Evolutionary conservation across 2,113 vertebrate species (phyloP).

Genomic region (Meriones unguiculatus): DNA sequence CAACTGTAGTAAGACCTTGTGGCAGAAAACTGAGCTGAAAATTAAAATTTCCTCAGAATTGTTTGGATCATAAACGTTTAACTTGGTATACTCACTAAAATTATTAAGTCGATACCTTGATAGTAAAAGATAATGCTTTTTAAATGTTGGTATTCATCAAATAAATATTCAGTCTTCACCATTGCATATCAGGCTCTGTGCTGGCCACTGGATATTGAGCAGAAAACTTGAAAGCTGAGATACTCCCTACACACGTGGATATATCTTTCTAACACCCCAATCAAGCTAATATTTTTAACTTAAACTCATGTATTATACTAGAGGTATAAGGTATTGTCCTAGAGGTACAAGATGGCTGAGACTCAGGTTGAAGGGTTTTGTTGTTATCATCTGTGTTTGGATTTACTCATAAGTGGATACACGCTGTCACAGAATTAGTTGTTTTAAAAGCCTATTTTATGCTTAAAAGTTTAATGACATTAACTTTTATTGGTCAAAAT

Average conservation of each 20-base stretch:
- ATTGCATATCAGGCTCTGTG: neutral
- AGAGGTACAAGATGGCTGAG: neutral
- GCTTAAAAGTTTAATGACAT: neutral
- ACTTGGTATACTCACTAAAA: neutral
- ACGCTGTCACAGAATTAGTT: neutral
- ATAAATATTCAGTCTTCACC: neutral
- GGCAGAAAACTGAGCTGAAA: neutral
- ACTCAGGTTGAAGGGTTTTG: neutral
- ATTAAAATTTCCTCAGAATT: neutral
- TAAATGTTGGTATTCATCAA: neutral
- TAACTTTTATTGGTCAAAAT: neutral
- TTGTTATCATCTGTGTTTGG: neutral
- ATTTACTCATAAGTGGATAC: neutral
- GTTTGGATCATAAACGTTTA: neutral
- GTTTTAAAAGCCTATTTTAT: neutral
- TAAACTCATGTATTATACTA: neutral
- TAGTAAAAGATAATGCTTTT: neutral
- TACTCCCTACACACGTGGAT: neutral
- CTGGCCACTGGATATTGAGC: neutral
- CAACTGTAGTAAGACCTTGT: neutral
- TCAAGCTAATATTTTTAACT: neutral
- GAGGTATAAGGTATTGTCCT: too few species aligned
- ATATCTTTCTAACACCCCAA: slow-evolving; percentile 17
- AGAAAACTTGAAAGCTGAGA: neutral
- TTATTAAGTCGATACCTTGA: neutral